A percentile compares a stretch with the other conserved stretches of the same genome.
Conservation (phyloP, 2,797 vertebrate species). For the Pogonophryne albipinna region DNA sequence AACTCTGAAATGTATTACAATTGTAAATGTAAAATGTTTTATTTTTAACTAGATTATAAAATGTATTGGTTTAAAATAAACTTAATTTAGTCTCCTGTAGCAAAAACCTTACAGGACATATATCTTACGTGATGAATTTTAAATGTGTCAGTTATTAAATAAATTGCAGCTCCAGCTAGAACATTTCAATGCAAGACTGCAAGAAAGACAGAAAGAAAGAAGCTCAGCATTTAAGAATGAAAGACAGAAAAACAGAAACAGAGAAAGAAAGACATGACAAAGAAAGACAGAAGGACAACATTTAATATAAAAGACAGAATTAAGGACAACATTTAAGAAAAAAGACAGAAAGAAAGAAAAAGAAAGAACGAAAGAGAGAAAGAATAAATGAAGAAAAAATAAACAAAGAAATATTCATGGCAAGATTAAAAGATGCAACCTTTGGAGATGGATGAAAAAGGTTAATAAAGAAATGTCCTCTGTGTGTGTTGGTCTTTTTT, state of each 20-base stretch:
- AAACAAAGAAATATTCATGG: constrained; percentile 5
- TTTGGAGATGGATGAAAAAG: background rate
- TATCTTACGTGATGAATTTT: too few relatives aligned
- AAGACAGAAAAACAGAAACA: too few relatives aligned
- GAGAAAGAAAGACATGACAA: too few relatives aligned
- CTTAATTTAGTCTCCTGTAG: background rate
- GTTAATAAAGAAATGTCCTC: constrained; percentile 67
- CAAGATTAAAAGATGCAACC: constrained; percentile 6
- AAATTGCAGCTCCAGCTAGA: background rate
- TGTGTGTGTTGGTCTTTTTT: constrained; percentile 65
- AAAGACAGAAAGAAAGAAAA: background rate
- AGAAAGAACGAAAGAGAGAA: background rate
- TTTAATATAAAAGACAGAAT: background rate
- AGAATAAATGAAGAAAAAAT: background rate
- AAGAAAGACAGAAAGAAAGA: too few relatives aligned
- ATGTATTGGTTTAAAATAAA: background rate
- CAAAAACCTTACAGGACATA: background rate
- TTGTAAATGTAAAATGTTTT: background rate
- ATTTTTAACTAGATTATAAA: background rate
- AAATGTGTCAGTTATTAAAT: too few relatives aligned
- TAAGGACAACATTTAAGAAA: background rate
- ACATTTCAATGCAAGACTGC: background rate
- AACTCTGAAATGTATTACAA: background rate
- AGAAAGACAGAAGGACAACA: too few relatives aligned
- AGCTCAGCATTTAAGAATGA: too few relatives aligned